A percentile compares a stretch with the other conserved stretches of the same genome.
phyloP scores from a whole-genome alignment of 2,797 vertebrate genomes.

The Alauda arvensis region DNA sequence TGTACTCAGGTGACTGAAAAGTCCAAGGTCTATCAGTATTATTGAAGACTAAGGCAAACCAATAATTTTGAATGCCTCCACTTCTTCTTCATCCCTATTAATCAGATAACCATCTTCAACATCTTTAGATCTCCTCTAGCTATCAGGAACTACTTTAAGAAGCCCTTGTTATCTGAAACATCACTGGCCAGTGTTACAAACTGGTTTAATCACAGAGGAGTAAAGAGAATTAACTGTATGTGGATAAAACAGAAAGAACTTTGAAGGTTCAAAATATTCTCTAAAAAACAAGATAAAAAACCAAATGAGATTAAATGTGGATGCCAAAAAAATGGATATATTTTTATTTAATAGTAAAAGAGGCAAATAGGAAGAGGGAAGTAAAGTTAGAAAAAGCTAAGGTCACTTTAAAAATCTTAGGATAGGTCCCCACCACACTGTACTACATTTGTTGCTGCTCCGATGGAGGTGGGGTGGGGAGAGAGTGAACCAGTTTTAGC shows the following conservation, averaged over 20 bases:
- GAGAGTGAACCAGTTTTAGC: background rate
- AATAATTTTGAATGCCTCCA: background rate
- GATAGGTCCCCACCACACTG: too few species aligned
- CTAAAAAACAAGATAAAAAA: background rate
- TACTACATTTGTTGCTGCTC: background rate
- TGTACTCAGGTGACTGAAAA: background rate
- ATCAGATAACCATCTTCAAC: background rate
- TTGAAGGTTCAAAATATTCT: background rate
- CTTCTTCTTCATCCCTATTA: background rate
- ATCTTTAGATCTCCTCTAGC: background rate
- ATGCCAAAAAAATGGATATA: background rate
- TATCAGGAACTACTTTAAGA: background rate
- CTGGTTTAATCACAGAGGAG: background rate
- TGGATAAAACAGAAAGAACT: background rate
- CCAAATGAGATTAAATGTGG: background rate
- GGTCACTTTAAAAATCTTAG: background rate
- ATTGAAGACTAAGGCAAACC: background rate
- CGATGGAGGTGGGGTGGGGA: too few species aligned
- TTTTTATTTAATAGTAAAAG: background rate
- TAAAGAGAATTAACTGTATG: background rate
- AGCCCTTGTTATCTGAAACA: background rate
- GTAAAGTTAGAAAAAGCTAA: background rate
- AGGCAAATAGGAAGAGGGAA: background rate
- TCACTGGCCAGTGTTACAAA: background rate
- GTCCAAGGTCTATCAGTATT: background rate